Evolutionary conservation across 2,888 invertebrate genomes (phyloP).

Genomic region (Pristionchus mayeri): DNA sequence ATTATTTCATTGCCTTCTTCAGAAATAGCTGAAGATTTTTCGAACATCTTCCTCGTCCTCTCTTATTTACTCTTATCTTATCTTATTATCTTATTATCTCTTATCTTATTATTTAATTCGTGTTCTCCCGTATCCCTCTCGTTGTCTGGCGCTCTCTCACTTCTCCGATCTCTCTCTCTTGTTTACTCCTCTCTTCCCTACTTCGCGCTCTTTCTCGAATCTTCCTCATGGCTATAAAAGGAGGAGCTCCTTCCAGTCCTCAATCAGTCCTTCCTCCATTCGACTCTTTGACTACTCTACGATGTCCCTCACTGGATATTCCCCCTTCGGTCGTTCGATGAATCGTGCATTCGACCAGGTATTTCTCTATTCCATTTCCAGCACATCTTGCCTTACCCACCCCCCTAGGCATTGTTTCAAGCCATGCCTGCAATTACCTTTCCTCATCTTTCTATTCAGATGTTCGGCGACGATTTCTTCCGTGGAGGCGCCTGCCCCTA

Average conservation of each 20-base stretch:
- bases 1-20: too few species aligned
- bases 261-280: neutral
- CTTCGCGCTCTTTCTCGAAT: neutral
- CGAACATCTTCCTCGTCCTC: neutral
- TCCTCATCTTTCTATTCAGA: neutral
- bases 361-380: neutral
- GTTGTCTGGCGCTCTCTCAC: constrained; percentile 24
- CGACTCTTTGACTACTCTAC: neutral
- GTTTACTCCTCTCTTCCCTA: neutral
- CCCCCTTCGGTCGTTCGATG: constrained; percentile 5
- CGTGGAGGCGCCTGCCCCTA: constrained; percentile 14
- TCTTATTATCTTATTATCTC: too few species aligned
- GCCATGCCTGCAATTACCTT: neutral
- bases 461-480: neutral
- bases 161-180: neutral
- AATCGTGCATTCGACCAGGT: constrained; percentile 21
- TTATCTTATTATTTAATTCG: too few species aligned
- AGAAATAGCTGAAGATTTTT: neutral
- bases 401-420: too few species aligned
- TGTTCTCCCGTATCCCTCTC: constrained; percentile 40
- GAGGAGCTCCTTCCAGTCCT: neutral
- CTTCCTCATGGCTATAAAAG: neutral
- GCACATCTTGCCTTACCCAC: too few species aligned
- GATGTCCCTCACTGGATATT: neutral
- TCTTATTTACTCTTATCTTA: neutral